Evolutionary conservation across 2,797 vertebrate genomes (phyloP).

Genomic region (Alfaro cultratus): DNA sequence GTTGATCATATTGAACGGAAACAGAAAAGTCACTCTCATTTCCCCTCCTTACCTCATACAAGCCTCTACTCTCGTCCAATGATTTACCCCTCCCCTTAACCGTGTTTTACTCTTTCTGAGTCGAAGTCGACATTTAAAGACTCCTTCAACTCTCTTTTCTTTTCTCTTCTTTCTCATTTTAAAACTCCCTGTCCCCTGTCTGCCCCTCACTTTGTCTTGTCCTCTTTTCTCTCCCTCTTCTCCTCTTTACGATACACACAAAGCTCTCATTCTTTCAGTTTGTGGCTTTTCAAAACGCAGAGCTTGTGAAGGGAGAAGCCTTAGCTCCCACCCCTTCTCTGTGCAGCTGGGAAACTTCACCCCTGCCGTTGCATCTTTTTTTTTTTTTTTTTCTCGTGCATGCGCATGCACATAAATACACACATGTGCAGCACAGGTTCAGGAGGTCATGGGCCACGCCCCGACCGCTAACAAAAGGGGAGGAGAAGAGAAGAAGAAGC

Average conservation of each 20-base stretch:
- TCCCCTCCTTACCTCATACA: slow-evolving; percentile 11
- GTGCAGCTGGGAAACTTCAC: slow-evolving; percentile 79
- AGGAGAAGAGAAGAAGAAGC: slow-evolving; percentile 57
- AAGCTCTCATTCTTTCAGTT: slow-evolving; percentile 80
- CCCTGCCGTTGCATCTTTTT: slow-evolving; percentile 54
- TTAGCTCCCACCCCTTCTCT: slow-evolving; percentile 61
- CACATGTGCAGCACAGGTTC: slow-evolving; percentile 59
- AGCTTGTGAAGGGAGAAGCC: slow-evolving; percentile 63
- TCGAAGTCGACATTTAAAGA: slow-evolving; percentile 19
- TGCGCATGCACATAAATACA: slow-evolving; percentile 27
- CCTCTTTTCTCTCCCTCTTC: slow-evolving; percentile 26
- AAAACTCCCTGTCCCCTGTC: slow-evolving; percentile 31
- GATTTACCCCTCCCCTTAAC: slow-evolving; percentile 45
- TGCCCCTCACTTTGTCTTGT: slow-evolving; percentile 33
- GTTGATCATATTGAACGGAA: slow-evolving; percentile 18
- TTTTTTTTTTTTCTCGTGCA: slow-evolving; percentile 20
- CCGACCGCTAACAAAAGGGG: slow-evolving; percentile 58
- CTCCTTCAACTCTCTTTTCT: slow-evolving; percentile 22
- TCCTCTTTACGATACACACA: slow-evolving; percentile 51
- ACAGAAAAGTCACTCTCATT: slow-evolving; percentile 29
- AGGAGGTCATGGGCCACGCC: slow-evolving; percentile 77
- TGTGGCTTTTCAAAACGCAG: slow-evolving; percentile 77
- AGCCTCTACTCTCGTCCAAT: slow-evolving; percentile 23
- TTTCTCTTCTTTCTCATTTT: slow-evolving; percentile 15
- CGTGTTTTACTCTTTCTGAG: slow-evolving; percentile 34